A percentile compares a stretch with the other conserved stretches of the same genome.
Conservation (phyloP, 2,797 vertebrate genomes). For the Apogon talboti region DNA sequence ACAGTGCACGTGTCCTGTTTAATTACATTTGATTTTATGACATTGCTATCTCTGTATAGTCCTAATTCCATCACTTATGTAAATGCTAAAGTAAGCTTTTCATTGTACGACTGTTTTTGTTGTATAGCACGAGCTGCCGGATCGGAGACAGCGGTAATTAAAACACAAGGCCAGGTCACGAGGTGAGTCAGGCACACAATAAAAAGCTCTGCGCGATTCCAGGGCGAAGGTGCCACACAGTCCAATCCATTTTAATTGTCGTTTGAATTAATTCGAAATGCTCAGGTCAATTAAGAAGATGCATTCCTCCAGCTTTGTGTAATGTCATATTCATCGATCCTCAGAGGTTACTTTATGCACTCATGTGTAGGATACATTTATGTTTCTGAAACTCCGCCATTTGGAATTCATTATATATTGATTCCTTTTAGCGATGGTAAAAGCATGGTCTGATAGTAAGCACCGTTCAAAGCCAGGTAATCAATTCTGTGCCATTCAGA, state of each 20-base stretch:
- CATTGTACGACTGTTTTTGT: conserved; percentile 45
- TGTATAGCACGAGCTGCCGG: conserved; percentile 32
- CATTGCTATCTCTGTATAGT: conserved; percentile 16
- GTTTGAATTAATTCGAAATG: conserved; percentile 78
- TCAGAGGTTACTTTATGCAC: conserved; percentile 74
- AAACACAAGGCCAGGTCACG: conserved; percentile 58
- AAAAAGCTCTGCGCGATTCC: conserved; percentile 45
- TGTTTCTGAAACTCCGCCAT: conserved; percentile 72
- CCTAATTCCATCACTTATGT: conserved; percentile 39
- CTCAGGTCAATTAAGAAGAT: conserved; percentile 81
- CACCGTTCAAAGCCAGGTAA: conserved; percentile 66
- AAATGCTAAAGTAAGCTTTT: conserved; percentile 58
- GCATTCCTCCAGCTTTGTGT: conserved; percentile 71
- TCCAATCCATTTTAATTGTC: conserved; percentile 78
- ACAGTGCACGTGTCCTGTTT: conserved; percentile 4
- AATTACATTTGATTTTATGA: conserved; percentile 39
- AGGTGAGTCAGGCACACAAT: conserved; percentile 51
- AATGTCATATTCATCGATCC: conserved; percentile 82
- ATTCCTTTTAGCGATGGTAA: conserved; percentile 68
- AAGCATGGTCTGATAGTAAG: conserved; percentile 63
- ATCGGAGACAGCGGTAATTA: conserved; percentile 69
- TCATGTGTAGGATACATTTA: conserved; percentile 76
- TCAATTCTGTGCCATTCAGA: conserved; percentile 72
- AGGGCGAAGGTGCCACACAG: conserved; percentile 55
- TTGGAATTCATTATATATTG: conserved; percentile 84